Evolutionary conservation across 2,888 invertebrate genomes (phyloP), one percentile per base, ranked within the genome.

Genomic region (Ariolimax columbianus): DNA sequence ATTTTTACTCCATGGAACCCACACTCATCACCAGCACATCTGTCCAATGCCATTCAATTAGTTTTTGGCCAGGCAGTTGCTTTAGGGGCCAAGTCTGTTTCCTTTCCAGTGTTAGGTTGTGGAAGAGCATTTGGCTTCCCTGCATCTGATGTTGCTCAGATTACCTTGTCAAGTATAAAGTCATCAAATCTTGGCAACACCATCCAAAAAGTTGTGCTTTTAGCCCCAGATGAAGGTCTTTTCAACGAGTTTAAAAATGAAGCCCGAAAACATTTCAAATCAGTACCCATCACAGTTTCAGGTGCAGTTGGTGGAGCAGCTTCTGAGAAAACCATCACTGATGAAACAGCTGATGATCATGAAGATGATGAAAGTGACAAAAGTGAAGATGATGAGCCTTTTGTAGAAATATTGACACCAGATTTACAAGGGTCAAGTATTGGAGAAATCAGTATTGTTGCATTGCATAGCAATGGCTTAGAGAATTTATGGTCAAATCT

Each of bases 21-120:
- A 19, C 38, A 36, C 33, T n/a, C 51, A 59, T 83, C 83, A 40
- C 36, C 55, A 51, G 30, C 43, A 30, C 30, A 77, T 3, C 68
- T 83, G 17, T 33, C 36, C n/a, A 66, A 33, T 33, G 33, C 38
- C 11, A 55, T 83, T 7, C 40, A 68, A 14, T 19, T n/a, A 33
- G 63, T 77, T 70, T 26, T 83, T 63, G 26, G 1, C 2, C 30
- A 68, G n/a, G 77, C 77, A 47, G 23, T 17, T 40, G 55, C 40
- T 47, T n/a, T 77, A 40, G 36, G 30, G 23, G 83, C 77, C 7
- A 77, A 77, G 77, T 66, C 83, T 26, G 77, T 83, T 36, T 77
- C 83, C 0, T 83, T 83, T 47, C 83, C 83, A 30, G 73, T 66
- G 17, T 30, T 83, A n/a, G 77, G 83, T 23, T 83, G 36, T 77